These are phyloP conservation scores for Regulus satrapa DNA, from an alignment of 2,113 vertebrate genomes.

Conservation along the genomic window DNA sequence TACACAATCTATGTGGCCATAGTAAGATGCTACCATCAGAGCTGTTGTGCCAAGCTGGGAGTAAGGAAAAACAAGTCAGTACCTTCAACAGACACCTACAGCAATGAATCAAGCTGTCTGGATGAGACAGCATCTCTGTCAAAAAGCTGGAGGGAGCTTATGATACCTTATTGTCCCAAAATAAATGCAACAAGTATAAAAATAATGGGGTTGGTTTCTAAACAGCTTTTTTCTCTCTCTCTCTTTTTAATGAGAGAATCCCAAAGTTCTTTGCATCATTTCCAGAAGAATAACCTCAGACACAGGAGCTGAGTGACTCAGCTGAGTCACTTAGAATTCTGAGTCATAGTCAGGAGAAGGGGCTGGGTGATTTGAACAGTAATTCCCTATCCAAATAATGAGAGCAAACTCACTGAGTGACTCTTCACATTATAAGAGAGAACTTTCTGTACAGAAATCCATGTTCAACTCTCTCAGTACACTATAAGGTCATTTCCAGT, in stretches of 20 bases:
- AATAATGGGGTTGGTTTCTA: background rate
- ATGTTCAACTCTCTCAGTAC: background rate
- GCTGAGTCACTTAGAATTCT: background rate
- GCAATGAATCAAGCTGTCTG: background rate
- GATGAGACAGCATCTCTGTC: background rate
- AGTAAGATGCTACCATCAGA: constrained; percentile 93
- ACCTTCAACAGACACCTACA: background rate
- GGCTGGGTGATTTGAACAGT: background rate
- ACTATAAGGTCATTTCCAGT: background rate
- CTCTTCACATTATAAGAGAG: background rate
- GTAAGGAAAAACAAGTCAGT: constrained; percentile 53
- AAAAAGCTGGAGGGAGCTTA: background rate
- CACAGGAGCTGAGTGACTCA: background rate
- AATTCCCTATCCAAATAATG: background rate
- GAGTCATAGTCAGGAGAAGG: constrained; percentile 9
- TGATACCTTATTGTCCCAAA: background rate
- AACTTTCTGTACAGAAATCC: background rate
- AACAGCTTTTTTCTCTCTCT: fast-evolving
- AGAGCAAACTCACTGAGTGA: background rate
- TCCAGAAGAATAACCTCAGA: background rate
- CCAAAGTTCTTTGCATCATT: background rate
- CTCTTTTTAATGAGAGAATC: background rate
- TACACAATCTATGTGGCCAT: constrained; percentile 85
- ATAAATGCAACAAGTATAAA: background rate
- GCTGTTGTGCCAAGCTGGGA: constrained; percentile 88